Base-by-base conservation (phyloP, 35 echinoderm and acorn worm species). In the Eucidaris tribuloides region DNA sequence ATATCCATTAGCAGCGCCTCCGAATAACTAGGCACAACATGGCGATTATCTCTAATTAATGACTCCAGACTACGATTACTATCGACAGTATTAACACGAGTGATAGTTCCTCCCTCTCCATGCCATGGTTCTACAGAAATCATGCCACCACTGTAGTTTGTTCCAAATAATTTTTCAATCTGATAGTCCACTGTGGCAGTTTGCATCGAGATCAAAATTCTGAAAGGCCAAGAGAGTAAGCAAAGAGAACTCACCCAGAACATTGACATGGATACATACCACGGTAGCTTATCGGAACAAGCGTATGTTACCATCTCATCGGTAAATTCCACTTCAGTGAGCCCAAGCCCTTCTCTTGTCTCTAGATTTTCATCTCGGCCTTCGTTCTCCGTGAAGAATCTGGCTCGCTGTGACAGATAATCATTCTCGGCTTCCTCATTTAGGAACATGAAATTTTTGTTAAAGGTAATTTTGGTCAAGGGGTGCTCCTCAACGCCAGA, bases 391-490 rank as follows among this genome's bases (percentile, higher is more conserved):
- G 81, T 84, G 37, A 99, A 99, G 77, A 99, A 99, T 62, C 96
- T 56, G 2, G 91, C 87, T 41, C 96, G 54, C 68, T 99, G 96
- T 25, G 96, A 92, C 49, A 99, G 81, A 59, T 99, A 99, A 65
- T 99, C 96, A 62, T 99, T 92, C 57, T 99, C 96, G 2, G 96
- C 87, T 71, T 99, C 86, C 77, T 93, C 96, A 52, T 99, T 99
- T 59, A 92, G 57, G 76, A 99, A 99, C 87, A 99, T 99, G 55
- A 99, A 99, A 76, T 89, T 99, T 60, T 99, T 99, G 41, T 55
- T 90, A 60, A 99, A 99, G 14, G 79, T 87, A 0, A 99, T 86
- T 52, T 84, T 64, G 1, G 96, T 99, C 45, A 92, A 79, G 27
- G 86, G 87, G 72, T 93, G 79, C n/a, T 93, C 91, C 48, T 99